These are phyloP conservation scores for Pterois miles DNA, from an alignment of 2,797 vertebrate species.

Conservation along the genomic window DNA sequence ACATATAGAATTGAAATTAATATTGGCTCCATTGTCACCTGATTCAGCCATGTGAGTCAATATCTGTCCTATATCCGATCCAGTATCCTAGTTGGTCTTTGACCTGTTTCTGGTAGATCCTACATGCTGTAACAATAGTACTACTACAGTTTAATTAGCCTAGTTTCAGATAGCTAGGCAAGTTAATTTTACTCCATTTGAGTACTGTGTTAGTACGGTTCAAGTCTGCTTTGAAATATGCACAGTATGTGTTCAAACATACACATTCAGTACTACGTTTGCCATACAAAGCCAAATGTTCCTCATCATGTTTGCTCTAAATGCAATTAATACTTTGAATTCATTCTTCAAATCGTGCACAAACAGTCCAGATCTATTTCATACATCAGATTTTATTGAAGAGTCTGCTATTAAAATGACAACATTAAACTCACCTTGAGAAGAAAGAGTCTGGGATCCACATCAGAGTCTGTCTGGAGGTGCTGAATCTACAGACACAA, in stretches of 20 bases:
- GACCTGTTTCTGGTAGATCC: background rate
- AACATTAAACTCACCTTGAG: slow-evolving; percentile 89
- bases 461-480: slow-evolving; percentile 97
- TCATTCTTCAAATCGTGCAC: background rate
- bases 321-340: background rate
- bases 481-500: slow-evolving; percentile 90
- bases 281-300: background rate
- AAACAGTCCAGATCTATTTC: too few relatives aligned
- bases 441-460: slow-evolving; percentile 99
- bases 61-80: too few relatives aligned
- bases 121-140: background rate
- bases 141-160: background rate
- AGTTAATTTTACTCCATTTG: background rate
- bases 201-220: background rate
- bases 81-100: background rate
- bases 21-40: too few relatives aligned
- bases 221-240: background rate
- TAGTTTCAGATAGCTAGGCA: background rate
- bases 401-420: too few relatives aligned
- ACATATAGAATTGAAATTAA: too few relatives aligned
- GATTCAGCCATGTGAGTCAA: too few relatives aligned
- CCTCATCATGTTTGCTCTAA: background rate
- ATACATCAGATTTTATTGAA: too few relatives aligned
- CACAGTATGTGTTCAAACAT: background rate
- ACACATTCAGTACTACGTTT: background rate